Conservation (phyloP, 1,140 invertebrate genomes). For the Drosophila ambigua region DNA sequence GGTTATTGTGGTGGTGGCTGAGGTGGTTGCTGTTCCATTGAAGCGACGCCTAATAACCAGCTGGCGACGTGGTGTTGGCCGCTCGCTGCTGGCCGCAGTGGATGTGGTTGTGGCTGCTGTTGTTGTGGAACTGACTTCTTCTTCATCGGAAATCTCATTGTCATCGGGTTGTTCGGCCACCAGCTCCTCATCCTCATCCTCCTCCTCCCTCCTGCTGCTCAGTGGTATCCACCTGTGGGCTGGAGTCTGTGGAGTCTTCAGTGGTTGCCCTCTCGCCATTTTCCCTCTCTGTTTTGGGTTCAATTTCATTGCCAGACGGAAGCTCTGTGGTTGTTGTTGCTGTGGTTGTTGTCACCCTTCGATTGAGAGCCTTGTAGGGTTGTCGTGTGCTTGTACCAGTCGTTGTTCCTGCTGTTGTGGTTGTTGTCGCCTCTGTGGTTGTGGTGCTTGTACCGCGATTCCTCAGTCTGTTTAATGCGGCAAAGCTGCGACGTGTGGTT, state of each 20-base stretch:
- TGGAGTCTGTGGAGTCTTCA: not conserved
- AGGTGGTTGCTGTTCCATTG: not conserved
- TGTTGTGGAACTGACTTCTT: not conserved
- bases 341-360: not conserved
- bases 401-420: not conserved
- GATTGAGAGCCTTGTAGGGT: slow-evolving; percentile 27
- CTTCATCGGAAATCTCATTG: slow-evolving; percentile 28
- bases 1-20: not conserved
- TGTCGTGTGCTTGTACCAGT: slow-evolving; percentile 14
- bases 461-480: slow-evolving; percentile 22
- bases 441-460: slow-evolving; percentile 8
- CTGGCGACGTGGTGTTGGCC: not conserved
- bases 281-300: not conserved
- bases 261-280: slow-evolving; percentile 7
- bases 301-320: slow-evolving; percentile 1
- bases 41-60: not conserved
- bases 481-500: slow-evolving; percentile 22
- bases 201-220: no score
- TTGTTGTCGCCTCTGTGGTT: not conserved
- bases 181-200: slow-evolving; percentile 23
- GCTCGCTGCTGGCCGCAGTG: no score
- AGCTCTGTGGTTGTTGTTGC: slow-evolving; percentile 20
- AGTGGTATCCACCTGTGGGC: no score
- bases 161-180: slow-evolving; percentile 31
- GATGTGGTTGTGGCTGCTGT: not conserved